phyloP scores from a whole-genome alignment of 2,113 vertebrate species.

The Callaeas wilsoni region DNA sequence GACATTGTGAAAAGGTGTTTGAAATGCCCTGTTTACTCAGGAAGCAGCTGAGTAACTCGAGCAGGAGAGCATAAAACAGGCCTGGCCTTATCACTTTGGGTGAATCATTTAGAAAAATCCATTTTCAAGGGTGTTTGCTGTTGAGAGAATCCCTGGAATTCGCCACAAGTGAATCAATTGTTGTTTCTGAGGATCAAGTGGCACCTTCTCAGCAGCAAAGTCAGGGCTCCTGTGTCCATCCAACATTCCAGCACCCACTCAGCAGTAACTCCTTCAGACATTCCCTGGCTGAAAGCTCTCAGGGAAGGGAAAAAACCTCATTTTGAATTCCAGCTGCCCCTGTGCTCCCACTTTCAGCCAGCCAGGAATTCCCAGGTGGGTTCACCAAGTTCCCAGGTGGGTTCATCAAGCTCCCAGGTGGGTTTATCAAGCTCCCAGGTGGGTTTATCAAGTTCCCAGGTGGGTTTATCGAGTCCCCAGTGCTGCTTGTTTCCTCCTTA shows the following conservation, averaged over 20 bases:
- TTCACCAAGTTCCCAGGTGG: background rate
- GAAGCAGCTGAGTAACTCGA: background rate
- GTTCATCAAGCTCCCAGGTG: background rate
- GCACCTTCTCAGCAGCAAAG: background rate
- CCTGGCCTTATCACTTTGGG: background rate
- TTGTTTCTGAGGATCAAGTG: background rate
- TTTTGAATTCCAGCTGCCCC: background rate
- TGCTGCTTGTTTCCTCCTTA: accelerated
- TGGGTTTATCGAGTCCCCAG: accelerated
- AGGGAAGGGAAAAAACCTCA: background rate
- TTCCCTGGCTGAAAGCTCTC: background rate
- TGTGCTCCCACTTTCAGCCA: background rate
- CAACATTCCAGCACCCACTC: background rate
- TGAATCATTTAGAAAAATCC: background rate
- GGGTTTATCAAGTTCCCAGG: background rate
- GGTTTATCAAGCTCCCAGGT: background rate
- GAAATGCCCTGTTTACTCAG: background rate
- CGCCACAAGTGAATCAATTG: background rate
- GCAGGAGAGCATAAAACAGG: slow-evolving; percentile 23
- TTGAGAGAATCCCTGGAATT: background rate
- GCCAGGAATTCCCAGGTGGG: background rate
- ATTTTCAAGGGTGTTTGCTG: background rate
- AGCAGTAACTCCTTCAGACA: background rate
- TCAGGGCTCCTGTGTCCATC: background rate
- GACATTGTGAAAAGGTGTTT: background rate